Conservation (phyloP, 1,140 invertebrate species). For the Thaumatotibia leucotreta region DNA sequence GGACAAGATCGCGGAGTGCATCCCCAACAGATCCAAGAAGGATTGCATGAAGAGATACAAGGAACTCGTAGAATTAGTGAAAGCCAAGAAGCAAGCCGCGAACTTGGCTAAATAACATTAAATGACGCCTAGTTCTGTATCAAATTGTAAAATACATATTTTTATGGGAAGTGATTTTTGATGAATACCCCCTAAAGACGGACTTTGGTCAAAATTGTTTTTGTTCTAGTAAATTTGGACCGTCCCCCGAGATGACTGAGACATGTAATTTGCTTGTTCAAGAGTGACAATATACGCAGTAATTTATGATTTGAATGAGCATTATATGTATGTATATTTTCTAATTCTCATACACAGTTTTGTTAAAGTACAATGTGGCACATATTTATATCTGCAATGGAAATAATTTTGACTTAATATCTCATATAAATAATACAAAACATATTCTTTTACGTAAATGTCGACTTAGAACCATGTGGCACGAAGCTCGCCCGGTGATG, state of each 20-base stretch:
- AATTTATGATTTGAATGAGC: no score
- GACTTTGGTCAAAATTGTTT: no score
- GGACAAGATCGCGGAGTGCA: constrained; percentile 95
- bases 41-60: constrained; percentile 98
- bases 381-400: no score
- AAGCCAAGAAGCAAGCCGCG: constrained; percentile 93
- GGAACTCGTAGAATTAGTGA: constrained; percentile 95
- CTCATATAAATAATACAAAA: background rate
- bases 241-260: no score
- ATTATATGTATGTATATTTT: no score
- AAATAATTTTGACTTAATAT: background rate
- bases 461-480: background rate
- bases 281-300: no score
- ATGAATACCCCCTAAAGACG: background rate
- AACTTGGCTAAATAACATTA: constrained; percentile 75
- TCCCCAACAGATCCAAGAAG: constrained; percentile 95
- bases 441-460: background rate
- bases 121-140: constrained; percentile 20
- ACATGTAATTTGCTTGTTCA: no score
- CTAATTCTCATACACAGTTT: no score
- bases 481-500: background rate
- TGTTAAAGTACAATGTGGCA: no score
- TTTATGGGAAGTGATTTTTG: constrained; percentile 2
- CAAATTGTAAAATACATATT: constrained; percentile 20
- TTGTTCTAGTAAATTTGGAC: no score